Evolutionary conservation across 2,888 invertebrate genomes (phyloP).

Genomic region (Trichogramma dendrolimi): DNA sequence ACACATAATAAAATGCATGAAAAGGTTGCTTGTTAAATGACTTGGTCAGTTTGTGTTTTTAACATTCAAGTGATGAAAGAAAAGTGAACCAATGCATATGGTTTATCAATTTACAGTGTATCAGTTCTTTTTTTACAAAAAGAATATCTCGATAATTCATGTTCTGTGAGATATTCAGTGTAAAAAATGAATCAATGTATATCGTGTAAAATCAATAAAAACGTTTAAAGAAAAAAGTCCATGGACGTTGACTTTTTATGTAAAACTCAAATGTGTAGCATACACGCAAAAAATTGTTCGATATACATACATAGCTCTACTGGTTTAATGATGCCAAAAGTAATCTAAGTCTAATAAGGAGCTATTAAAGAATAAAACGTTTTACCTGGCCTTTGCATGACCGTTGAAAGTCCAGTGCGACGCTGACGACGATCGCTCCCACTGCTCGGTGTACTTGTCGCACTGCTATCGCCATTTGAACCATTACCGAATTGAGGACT

Average conservation of each 20-base stretch:
- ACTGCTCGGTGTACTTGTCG: conserved; percentile 55
- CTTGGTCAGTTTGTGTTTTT: no score
- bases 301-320: conserved; percentile 22
- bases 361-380: conserved; percentile 32
- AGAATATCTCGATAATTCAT: no score
- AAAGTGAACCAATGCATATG: no score
- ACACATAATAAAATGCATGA: no score
- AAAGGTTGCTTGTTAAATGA: no score
- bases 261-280: no score
- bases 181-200: conserved; percentile 16
- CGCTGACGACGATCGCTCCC: conserved; percentile 63
- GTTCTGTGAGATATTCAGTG: background rate
- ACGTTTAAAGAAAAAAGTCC: conserved; percentile 6
- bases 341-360: conserved; percentile 10
- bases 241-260: no score
- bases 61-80: no score
- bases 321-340: conserved; percentile 18
- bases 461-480: conserved; percentile 46
- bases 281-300: background rate
- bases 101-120: no score
- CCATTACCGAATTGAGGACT: conserved; percentile 48
- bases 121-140: no score
- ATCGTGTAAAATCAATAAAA: conserved; percentile 14
- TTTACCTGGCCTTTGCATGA: conserved; percentile 81
- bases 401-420: conserved; percentile 78